Evolutionary conservation across 2,113 vertebrate genomes (phyloP).

Genomic region (Sinocyclocheilus anophthalmus): DNA sequence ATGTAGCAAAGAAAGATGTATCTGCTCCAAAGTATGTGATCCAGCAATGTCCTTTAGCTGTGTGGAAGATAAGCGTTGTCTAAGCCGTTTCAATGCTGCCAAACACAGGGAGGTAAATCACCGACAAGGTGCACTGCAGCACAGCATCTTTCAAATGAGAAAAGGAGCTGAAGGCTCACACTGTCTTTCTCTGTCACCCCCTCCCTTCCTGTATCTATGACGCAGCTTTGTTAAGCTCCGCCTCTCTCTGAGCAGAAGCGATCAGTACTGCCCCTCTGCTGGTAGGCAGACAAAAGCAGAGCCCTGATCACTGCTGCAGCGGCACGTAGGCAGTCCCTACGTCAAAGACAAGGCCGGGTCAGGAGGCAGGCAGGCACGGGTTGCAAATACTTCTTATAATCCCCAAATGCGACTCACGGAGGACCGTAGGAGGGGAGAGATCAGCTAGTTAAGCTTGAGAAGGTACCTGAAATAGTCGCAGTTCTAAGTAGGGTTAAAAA

Average conservation of each 20-base stretch:
- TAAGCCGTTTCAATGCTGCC: not conserved
- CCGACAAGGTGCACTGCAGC: constrained; percentile 40
- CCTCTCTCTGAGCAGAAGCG: constrained; percentile 66
- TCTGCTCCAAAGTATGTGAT: not conserved
- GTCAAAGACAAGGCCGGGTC: constrained; percentile 72
- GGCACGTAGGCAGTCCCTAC: constrained; percentile 79
- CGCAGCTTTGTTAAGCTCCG: constrained; percentile 46
- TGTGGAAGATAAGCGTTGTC: not conserved
- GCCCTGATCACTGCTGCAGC: constrained; percentile 77
- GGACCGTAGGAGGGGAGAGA: constrained; percentile 19
- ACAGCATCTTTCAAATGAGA: constrained; percentile 53
- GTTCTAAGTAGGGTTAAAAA: constrained; percentile 68
- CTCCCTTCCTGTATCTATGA: constrained; percentile 38
- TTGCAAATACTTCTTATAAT: constrained; percentile 71
- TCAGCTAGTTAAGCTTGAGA: constrained; percentile 54
- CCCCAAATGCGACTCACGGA: constrained; percentile 65
- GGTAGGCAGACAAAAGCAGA: constrained; percentile 86
- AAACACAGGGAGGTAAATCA: not conserved
- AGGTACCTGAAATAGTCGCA: constrained; percentile 66
- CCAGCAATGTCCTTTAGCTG: constrained; percentile 5
- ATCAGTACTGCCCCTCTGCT: constrained; percentile 79
- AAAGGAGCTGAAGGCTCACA: constrained; percentile 58
- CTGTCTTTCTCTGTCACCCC: constrained; percentile 57
- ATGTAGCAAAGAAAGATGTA: not conserved
- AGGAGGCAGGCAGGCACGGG: constrained; percentile 62